Evolutionary conservation across 2,797 vertebrate species (phyloP), one percentile per base, ranked within the genome.

Genomic region (Cygnus olor): DNA sequence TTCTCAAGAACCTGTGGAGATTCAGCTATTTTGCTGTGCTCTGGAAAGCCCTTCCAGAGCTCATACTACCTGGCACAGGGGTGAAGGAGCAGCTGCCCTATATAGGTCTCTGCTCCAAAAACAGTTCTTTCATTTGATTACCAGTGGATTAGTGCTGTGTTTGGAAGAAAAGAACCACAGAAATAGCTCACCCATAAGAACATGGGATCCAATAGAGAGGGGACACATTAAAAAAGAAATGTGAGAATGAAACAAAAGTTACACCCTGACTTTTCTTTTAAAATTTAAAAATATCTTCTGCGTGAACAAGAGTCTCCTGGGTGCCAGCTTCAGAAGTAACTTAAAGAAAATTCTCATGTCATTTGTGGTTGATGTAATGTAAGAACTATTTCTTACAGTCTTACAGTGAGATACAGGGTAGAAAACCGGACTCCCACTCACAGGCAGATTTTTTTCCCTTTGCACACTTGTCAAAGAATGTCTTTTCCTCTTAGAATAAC

Each of bases 281-380:
- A 85, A 96, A 89, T 88, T 92, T 96, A 95, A 97, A 97, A 97
- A 94, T 96, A 96, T 63, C 90, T 93, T 94, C 88, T 81, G 70
- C 93, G 90, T 89, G 94, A 93, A 88, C 80, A 87, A 89, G 68
- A 92, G 90, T 95, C 95, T 93, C 95, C 64, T 95, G 88, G 93
- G 94, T 96, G 72, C 80, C 80, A 85, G 74, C 90, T 94, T 96
- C 93, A 95, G 90, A 95, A 95, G 91, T 51, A 91, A 93, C 96
- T 95, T 97, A 92, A 94, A 96, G 89, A 96, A 97, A 96, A 96
- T 69, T 95, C 88, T 94, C 89, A 73, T 95, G 94, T 97, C 90
- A 94, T 94, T 96, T 88, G 82, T 60, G 69, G 92, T 79, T 95
- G 90, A 93, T 94, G 78, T 83, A 94, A 96, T 69, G 76, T 80